These are phyloP conservation scores for Tichodroma muraria DNA, from an alignment of 2,113 vertebrate species.

Conservation along the genomic window DNA sequence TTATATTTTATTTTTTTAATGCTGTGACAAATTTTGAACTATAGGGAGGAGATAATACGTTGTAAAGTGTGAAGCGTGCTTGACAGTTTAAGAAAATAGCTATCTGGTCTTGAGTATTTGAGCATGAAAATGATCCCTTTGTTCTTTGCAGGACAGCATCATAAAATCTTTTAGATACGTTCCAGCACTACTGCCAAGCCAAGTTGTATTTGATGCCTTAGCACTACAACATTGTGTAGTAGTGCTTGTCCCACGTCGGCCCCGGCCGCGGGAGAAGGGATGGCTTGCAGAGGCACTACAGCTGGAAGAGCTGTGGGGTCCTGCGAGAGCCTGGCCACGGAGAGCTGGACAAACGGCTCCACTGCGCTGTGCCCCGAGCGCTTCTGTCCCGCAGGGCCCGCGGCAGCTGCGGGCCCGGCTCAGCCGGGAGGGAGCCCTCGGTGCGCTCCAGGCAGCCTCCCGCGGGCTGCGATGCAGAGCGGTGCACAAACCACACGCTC, in stretches of 20 bases:
- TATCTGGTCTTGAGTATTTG: neutral
- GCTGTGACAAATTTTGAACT: neutral
- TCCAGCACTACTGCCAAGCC: neutral
- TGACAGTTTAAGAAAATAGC: neutral
- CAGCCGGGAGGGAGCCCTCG: neutral
- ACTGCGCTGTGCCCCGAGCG: neutral
- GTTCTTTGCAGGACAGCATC: neutral
- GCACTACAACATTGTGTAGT: neutral
- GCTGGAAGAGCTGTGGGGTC: neutral
- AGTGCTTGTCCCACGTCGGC: neutral
- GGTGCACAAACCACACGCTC: neutral
- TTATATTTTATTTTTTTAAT: neutral
- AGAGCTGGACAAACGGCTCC: neutral
- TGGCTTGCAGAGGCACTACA: neutral
- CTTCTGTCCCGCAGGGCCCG: neutral
- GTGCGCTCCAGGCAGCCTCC: neutral
- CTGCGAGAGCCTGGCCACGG: neutral
- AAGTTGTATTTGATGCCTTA: neutral
- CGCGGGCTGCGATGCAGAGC: neutral
- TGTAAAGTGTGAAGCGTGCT: neutral
- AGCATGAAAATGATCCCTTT: neutral
- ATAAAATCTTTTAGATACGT: neutral
- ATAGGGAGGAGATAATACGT: neutral
- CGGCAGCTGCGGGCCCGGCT: neutral
- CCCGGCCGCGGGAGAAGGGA: neutral